Evolutionary conservation across 2,888 invertebrate species (phyloP).

Genomic region (Syrista parreyssii): DNA sequence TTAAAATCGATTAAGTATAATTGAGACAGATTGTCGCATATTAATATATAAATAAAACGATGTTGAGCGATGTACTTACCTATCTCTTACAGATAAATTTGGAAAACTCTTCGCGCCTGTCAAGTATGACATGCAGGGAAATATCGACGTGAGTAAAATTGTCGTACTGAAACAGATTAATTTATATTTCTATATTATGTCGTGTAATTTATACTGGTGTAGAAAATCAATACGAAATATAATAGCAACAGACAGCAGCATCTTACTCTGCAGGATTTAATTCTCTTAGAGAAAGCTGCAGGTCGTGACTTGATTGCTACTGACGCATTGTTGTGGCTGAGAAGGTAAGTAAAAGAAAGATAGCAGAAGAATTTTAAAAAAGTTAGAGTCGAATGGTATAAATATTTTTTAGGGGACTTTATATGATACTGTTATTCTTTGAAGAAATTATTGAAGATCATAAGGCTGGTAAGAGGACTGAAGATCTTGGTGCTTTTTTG

Average conservation of each 20-base stretch:
- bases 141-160: slow-evolving; percentile 74
- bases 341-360: slow-evolving; percentile 68
- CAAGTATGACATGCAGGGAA: slow-evolving; percentile 81
- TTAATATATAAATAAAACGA: not conserved
- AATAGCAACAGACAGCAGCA: slow-evolving; percentile 68
- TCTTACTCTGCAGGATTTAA: slow-evolving; percentile 76
- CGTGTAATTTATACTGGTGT: slow-evolving; percentile 29
- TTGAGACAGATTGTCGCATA: not conserved
- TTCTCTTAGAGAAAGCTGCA: slow-evolving; percentile 71
- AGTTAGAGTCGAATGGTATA: not conserved
- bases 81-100: slow-evolving; percentile 73
- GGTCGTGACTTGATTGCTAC: slow-evolving; percentile 68
- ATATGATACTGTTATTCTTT: slow-evolving; percentile 73
- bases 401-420: slow-evolving; percentile 69
- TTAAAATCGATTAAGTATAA: not conserved
- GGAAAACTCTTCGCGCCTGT: slow-evolving; percentile 81
- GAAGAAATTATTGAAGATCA: slow-evolving; percentile 69
- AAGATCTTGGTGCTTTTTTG: slow-evolving; percentile 74
- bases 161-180: not conserved
- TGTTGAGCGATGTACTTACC: not conserved
- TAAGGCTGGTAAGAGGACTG: slow-evolving; percentile 65
- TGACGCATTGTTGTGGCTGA: slow-evolving; percentile 80
- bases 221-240: slow-evolving; percentile 75
- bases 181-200: not conserved
- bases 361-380: not conserved